These are phyloP conservation scores for Ictalurus punctatus DNA, from an alignment of 2,113 vertebrate species.

Conservation along the genomic window DNA sequence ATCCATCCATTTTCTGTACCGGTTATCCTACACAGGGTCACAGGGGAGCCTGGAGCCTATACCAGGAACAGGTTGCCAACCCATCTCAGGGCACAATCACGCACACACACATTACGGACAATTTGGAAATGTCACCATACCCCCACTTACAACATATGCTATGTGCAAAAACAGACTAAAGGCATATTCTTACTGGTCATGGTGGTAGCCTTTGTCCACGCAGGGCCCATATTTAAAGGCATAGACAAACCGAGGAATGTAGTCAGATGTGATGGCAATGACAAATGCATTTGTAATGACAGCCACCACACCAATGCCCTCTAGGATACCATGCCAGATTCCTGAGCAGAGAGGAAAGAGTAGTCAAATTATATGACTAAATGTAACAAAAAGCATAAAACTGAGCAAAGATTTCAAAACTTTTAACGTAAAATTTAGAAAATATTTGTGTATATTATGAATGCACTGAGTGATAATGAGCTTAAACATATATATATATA, in stretches of 20 bases:
- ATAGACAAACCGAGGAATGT: constrained; percentile 97
- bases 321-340: constrained; percentile 97
- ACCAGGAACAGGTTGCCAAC: too few species aligned
- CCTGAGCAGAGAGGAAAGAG: constrained; percentile 66
- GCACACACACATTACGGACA: too few species aligned
- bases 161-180: background rate
- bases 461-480: background rate
- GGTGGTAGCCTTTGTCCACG: constrained; percentile 79
- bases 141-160: background rate
- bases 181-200: constrained; percentile 78
- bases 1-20: too few species aligned
- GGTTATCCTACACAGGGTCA: too few species aligned
- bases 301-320: constrained; percentile 94
- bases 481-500: background rate
- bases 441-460: background rate
- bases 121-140: too few species aligned
- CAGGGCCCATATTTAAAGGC: constrained; percentile 97
- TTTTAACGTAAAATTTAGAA: background rate
- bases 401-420: background rate
- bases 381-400: background rate
- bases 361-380: background rate
- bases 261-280: constrained; percentile 98
- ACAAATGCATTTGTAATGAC: constrained; percentile 99
- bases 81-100: too few species aligned
- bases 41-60: too few species aligned